Evolutionary conservation across 2,888 invertebrate genomes (phyloP), one percentile per base, ranked within the genome.

Genomic region (Phasia obesa): DNA sequence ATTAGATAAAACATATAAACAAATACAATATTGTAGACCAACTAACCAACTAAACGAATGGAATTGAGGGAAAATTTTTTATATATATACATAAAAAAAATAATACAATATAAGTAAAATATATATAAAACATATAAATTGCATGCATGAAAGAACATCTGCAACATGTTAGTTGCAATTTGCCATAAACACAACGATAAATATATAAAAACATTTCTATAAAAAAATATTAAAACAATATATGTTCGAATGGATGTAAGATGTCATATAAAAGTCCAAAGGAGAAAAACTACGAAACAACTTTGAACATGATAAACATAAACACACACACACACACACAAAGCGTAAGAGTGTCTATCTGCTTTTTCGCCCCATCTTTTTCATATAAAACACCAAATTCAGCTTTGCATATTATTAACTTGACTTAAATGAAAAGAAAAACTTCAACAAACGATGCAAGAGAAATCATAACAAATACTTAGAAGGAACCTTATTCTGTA

Each of bases 71-170:
- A 31, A 47, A 4, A 17, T 51, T 21, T 49, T 38, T n/a, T 19
- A 60, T 27, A 57, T 31, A 13, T 23, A 6, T 13, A 38, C 19
- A 44, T 11, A 49, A 38, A 38, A 55, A 57, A 65, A 42, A 59
- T 44, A n/a, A 53, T 62, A 42, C 42, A 76, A 64, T 55, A 74
- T 53, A 35, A 23, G 38, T 13, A 75, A 13, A 49, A 55, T 67
- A 35, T 51, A 35, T 73, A 67, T 35, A 60, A 73, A 79, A 75
- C 71, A 75, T 71, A 79, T 49, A 71, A 79, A 83, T 83, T 79
- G 83, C 83, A 83, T 83, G 79, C 83, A 75, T 49, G 70, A 25
- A 62, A 47, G 57, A 83, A 71, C 78, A 78, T 79, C 83, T 75
- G 79, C 71, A 83, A 75, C 81, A 64, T 53, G 51, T 44, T 44